Percentiles rank a stretch among this genome's conserved stretches.
Evolutionary conservation across 2,797 vertebrate genomes (phyloP).

Genomic region (Thamnophis elegans): DNA sequence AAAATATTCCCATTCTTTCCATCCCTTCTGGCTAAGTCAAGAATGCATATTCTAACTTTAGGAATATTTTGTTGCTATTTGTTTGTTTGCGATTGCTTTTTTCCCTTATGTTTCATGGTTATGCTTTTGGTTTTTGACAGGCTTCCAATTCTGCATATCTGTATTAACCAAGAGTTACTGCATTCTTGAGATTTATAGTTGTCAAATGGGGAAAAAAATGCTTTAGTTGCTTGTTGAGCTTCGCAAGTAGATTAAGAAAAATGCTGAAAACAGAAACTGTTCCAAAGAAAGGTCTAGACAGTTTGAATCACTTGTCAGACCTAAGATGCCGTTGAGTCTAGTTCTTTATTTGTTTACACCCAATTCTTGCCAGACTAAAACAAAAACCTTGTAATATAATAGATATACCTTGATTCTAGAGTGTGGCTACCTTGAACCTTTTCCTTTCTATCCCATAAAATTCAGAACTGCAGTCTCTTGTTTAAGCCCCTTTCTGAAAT

Average conservation of each 20-base stretch:
- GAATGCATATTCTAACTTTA: background rate
- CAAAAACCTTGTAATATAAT: background rate
- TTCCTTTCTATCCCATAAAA: background rate
- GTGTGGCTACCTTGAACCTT: background rate
- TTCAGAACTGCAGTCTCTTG: background rate
- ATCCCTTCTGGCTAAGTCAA: background rate
- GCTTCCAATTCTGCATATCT: background rate
- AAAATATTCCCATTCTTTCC: background rate
- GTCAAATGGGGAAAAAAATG: background rate
- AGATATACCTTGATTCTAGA: background rate
- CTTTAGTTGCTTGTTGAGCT: background rate
- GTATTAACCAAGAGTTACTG: background rate
- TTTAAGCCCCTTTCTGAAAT: background rate
- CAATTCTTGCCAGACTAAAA: background rate
- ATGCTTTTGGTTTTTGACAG: background rate
- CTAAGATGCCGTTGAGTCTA: background rate
- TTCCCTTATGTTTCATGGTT: background rate
- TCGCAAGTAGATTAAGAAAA: background rate
- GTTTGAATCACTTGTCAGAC: background rate
- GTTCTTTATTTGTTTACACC: background rate
- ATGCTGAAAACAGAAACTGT: background rate
- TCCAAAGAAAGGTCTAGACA: background rate
- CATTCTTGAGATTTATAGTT: background rate
- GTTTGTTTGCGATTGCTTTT: background rate
- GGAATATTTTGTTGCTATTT: background rate